These are phyloP conservation scores for Ambastaia sidthimunki DNA, from an alignment of 2,797 vertebrate genomes.

Conservation along the genomic window DNA sequence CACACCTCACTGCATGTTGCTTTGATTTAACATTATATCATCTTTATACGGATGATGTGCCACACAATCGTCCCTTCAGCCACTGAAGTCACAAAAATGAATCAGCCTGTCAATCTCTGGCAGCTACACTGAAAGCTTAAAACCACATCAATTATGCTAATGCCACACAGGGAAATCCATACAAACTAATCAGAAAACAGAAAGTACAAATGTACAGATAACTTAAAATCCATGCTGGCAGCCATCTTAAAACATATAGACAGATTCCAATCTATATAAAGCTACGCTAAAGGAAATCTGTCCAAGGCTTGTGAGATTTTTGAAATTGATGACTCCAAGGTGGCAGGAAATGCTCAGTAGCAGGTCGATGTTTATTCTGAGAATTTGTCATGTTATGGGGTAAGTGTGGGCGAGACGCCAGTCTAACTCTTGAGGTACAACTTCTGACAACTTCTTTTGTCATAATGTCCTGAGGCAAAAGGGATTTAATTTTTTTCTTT, in stretches of 20 bases:
- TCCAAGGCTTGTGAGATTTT: conserved; percentile 22
- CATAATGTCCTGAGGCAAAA: background rate
- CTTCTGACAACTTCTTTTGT: background rate
- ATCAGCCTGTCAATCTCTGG: conserved; percentile 53
- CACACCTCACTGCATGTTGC: conserved; percentile 4
- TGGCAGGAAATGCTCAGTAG: background rate
- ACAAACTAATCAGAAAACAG: conserved; percentile 31
- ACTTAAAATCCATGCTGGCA: conserved; percentile 24
- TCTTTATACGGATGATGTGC: conserved; percentile 41
- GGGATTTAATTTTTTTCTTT: too few relatives aligned
- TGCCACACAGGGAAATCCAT: conserved; percentile 3
- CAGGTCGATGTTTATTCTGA: conserved; percentile 9
- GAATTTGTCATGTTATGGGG: conserved; percentile 14
- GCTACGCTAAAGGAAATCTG: conserved; percentile 7
- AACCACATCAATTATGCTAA: conserved; percentile 53
- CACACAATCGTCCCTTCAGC: conserved; percentile 42
- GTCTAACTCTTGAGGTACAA: background rate
- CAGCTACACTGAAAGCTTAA: conserved; percentile 30
- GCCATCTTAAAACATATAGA: conserved; percentile 22
- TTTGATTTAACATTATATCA: conserved; percentile 46
- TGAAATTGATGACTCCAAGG: background rate
- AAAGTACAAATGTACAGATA: conserved; percentile 36
- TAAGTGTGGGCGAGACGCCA: background rate
- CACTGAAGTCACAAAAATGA: conserved; percentile 39
- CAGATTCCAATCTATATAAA: conserved; percentile 22